Conservation (phyloP, 2,113 vertebrate species). For the Leuciscus idus region DNA sequence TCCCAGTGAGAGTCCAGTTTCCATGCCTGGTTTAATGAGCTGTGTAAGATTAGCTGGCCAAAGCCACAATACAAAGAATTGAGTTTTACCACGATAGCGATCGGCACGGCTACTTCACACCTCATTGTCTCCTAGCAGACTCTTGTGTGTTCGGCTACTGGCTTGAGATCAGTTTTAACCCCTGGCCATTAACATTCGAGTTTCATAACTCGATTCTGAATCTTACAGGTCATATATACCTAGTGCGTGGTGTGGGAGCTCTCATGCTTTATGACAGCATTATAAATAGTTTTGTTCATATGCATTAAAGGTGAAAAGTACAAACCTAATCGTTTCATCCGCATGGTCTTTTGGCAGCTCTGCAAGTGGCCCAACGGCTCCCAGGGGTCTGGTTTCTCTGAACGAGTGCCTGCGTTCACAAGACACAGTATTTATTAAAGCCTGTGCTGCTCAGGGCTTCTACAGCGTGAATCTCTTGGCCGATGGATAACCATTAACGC, state of each 20-base stretch:
- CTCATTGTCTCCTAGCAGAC: neutral
- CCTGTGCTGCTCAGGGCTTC: neutral
- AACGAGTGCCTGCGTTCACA: neutral
- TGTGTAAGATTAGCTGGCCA: slow-evolving; percentile 15
- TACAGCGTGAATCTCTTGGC: neutral
- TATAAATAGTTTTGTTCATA: neutral
- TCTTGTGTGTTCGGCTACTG: neutral
- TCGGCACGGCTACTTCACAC: neutral
- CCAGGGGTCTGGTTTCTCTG: slow-evolving; percentile 4
- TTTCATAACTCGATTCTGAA: neutral
- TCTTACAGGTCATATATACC: neutral
- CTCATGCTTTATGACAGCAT: neutral
- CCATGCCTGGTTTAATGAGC: slow-evolving; percentile 38
- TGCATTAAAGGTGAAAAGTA: neutral
- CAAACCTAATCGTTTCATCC: neutral
- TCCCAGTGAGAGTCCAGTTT: slow-evolving; percentile 27
- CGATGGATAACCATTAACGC: slow-evolving; percentile 5
- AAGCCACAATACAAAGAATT: slow-evolving; percentile 5
- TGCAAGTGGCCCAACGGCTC: neutral
- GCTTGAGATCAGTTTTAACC: neutral
- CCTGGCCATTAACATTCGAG: neutral
- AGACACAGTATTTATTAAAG: slow-evolving; percentile 7
- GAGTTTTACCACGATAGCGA: slow-evolving; percentile 21
- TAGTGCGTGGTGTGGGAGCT: neutral
- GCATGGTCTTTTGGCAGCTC: neutral